A percentile compares a stretch with the other conserved stretches of the same genome.
Conservation (phyloP, 2,888 invertebrate species). For the Mechanitis messenoides region DNA sequence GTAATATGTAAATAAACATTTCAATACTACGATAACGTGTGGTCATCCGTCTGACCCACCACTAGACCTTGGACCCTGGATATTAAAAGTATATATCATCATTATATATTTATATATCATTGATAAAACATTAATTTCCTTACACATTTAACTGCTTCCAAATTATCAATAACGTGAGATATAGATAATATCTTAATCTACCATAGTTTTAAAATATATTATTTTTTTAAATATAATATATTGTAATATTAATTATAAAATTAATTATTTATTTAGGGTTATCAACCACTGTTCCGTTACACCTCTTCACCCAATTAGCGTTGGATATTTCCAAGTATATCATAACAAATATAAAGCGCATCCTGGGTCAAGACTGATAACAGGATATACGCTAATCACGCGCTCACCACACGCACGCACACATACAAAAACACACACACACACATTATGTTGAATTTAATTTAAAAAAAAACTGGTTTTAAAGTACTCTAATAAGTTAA, state of each 20-base stretch:
- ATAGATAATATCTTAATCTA: no score
- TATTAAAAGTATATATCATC: slow-evolving; percentile 4
- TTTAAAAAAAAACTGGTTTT: no score
- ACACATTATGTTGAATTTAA: background rate
- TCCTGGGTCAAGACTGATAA: slow-evolving; percentile 6
- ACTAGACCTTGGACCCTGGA: slow-evolving; percentile 40
- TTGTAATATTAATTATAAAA: no score
- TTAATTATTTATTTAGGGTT: background rate
- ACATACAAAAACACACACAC: no score
- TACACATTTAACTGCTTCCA: slow-evolving; percentile 1
- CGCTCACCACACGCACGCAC: background rate
- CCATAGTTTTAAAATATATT: no score
- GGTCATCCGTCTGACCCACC: slow-evolving; percentile 45
- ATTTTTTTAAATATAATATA: no score
- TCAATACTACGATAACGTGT: slow-evolving; percentile 29
- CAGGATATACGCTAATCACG: background rate
- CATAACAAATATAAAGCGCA: slow-evolving; percentile 9
- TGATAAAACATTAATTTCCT: slow-evolving; percentile 20
- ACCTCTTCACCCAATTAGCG: slow-evolving; percentile 9
- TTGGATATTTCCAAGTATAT: slow-evolving; percentile 12
- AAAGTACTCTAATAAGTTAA: no score
- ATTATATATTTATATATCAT: slow-evolving; percentile 12
- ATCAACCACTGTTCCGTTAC: background rate
- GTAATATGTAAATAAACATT: no score
- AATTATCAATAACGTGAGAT: no score